phyloP scores from a whole-genome alignment of 2,113 vertebrate genomes.

The Porphyrio hochstetteri region DNA sequence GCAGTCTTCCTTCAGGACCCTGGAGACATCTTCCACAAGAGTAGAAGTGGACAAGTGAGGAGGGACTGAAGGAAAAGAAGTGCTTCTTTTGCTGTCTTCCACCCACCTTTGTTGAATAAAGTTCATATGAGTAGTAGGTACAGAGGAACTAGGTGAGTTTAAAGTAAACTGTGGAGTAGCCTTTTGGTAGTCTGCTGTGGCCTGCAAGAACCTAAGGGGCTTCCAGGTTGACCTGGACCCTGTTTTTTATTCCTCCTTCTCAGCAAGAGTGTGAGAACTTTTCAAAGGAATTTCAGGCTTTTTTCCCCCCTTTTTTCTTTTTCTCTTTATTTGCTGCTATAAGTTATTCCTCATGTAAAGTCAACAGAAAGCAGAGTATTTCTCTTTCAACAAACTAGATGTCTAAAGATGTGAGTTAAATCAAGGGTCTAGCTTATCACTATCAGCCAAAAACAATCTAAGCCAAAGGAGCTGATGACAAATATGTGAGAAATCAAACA shows the following conservation, averaged over 20 bases:
- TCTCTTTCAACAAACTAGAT: not conserved
- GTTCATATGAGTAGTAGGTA: not conserved
- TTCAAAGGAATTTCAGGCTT: not conserved
- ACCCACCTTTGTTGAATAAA: not conserved
- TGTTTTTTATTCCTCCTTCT: not conserved
- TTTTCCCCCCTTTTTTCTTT: not conserved
- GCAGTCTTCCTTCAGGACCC: not conserved
- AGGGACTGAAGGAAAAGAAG: not conserved
- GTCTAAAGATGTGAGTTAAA: conserved; percentile 6
- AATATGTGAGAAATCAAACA: conserved; percentile 64
- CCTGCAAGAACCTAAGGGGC: not conserved
- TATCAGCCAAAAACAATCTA: conserved; percentile 39
- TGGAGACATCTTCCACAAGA: not conserved
- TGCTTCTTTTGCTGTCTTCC: not conserved
- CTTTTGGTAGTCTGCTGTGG: not conserved
- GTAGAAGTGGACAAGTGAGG: not conserved
- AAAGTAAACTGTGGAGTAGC: not conserved
- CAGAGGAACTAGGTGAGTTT: not conserved
- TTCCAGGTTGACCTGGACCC: not conserved
- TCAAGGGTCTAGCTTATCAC: conserved; percentile 24
- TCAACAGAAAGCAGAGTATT: not conserved
- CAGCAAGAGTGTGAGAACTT: not conserved
- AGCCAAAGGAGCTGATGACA: conserved; percentile 51
- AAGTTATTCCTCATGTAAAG: not conserved
- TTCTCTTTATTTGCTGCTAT: not conserved